These are phyloP conservation scores for Heterotilapia buettikoferi DNA, from an alignment of 2,113 vertebrate species.

Conservation along the genomic window DNA sequence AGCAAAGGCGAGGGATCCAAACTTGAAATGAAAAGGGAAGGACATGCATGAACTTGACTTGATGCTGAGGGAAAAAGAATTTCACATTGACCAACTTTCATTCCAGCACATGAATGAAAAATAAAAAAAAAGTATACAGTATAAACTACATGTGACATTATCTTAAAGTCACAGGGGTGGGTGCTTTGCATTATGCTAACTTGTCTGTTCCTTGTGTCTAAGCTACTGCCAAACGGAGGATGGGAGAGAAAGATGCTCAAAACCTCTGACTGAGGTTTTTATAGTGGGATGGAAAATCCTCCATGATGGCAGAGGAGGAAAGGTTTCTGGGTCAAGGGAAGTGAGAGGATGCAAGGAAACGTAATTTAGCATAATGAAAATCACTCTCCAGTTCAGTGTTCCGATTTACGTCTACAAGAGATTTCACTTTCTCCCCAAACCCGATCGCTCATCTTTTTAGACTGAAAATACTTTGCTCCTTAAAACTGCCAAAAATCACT, in stretches of 20 bases:
- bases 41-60: neutral
- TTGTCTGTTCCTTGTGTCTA: neutral
- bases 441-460: neutral
- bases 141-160: neutral
- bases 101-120: conserved; percentile 1
- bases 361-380: neutral
- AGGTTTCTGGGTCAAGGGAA: neutral
- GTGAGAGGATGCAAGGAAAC: neutral
- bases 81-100: neutral
- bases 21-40: neutral
- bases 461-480: neutral
- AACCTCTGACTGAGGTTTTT: neutral
- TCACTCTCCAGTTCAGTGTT: conserved; percentile 11
- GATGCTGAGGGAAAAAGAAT: neutral
- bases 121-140: neutral
- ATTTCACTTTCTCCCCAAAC: neutral
- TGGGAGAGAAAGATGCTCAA: neutral
- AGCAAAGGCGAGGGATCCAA: neutral
- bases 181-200: neutral
- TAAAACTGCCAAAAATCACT: neutral
- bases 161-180: neutral
- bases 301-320: neutral
- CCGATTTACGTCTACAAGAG: neutral
- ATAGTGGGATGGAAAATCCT: neutral
- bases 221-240: neutral